Evolutionary conservation across 2,113 vertebrate species (phyloP), one percentile per base, ranked within the genome.

Genomic region (Lutjanus erythropterus): DNA sequence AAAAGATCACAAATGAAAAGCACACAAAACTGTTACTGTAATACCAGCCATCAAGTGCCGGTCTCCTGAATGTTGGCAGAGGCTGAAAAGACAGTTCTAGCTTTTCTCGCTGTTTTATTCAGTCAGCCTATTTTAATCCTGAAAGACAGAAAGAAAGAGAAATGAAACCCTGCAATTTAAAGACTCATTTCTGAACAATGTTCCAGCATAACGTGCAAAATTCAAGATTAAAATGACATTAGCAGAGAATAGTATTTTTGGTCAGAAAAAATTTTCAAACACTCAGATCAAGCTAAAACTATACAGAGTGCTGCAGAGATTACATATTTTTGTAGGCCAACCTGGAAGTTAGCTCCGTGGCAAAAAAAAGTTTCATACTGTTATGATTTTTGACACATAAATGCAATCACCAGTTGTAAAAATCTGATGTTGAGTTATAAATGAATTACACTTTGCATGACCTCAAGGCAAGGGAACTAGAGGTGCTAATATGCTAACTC

Each of bases 21-120:
- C 25, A 74, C 49, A 16, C n/a, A 46, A 81, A 39, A 42, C 35
- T 27, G 29, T 55, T 37, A 29, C n/a, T n/a, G n/a, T n/a, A n/a
- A n/a, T 9, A 44, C 0, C 39, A 18, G 21, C 25, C n/a, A 53
- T 37, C 44, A 12, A n/a, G 52, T 59, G 14, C 23, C 27, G 31
- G 67, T n/a, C n/a, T 50, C 14, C 25, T 60, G 15, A 76, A 70
- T 73, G 19, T 62, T 80, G 60, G 59, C 61, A 78, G 69, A 15
- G 7, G 23, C 41, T 78, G 18, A 14, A 67, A 72, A 62, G 19
- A 64, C 39, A 55, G 16, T 15, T 42, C 14, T 7, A 19, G 49
- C 27, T 59, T 84, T 78, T 72, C 29, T 81, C 15, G 44, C 50
- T 53, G 8, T 35, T 41, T 81, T 37, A 23, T 29, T 62, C 25